Base-by-base conservation (phyloP, 2,888 invertebrate species). In the Ischnus inquisitorius region DNA sequence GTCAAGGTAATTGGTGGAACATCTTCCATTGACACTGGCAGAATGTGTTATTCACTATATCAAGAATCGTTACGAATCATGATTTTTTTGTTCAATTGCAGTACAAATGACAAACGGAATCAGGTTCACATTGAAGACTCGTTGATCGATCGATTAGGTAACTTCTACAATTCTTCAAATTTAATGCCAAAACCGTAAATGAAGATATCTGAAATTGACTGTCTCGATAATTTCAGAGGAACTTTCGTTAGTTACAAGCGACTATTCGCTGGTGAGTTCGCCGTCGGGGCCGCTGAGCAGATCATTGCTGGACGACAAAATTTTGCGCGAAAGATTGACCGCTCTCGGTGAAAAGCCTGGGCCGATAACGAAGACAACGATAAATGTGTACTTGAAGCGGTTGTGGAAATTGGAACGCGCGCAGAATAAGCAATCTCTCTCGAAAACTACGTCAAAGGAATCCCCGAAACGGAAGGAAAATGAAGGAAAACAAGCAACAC, bases 311-410 rank as follows among this genome's bases (percentile, higher is more conserved):
- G 96, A 97, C 88, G 96, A 96, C 16, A 95, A 96, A 84, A 95
- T 95, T 0, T 93, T 97, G 1, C 94, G 96, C 64, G 94, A 94
- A 0, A 96, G 96, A 89, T 93, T 98, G 48, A 94, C 95, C 0
- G 93, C 94, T 6, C 94, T 95, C 19, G 98, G 98, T 0, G 96
- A 96, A 87, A 94, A 94, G 10, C 96, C 97, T 0, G 98, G 98
- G 0, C 98, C 98, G 2, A 96, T 98, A 87, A 97, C 96, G 1
- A 94, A 95, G 14, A 95, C 95, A 1, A 98, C 98, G 0, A 96
- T 97, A 87, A 95, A 95, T 0, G 93, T 98, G 8, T 98, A 98
- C 90, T 93, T 97, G 68, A 96, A 95, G 91, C 96, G 96, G 88
- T 93, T 98, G 41, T 95, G 95, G 54, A 95, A 95, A 72, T 93